Evolutionary conservation across 2,888 invertebrate species (phyloP), one percentile per base, ranked within the genome.

Genomic region (Melanargia galathea): DNA sequence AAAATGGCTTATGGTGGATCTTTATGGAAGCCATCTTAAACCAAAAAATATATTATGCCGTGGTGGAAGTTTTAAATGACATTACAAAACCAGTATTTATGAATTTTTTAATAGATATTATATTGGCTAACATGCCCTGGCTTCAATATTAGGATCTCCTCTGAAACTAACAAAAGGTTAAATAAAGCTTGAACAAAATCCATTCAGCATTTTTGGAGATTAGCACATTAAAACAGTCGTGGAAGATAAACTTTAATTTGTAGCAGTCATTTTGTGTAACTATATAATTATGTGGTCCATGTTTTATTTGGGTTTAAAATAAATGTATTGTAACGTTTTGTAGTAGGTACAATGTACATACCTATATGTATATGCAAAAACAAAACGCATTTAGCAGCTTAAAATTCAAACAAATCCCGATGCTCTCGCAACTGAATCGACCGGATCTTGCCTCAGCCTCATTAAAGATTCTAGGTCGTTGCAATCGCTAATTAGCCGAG

Each of bases 401-500:
- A 64, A 61, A 59, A 59, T 40, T 38, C 58, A 51, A 68, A 68
- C 73, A 75, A 74, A 71, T 71, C 75, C 71, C 63, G 68, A 58
- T 64, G 65, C 66, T 68, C 67, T 67, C 70, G 69, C 70, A 73
- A 72, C 70, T 67, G 70, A 71, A 71, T 72, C 70, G 76, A 76
- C 77, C 87, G 90, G 88, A 89, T 89, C 88, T 90, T 89, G 80
- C 90, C 77, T 70, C 86, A 87, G 83, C 71, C 90, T 90, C 89
- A 89, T 90, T 90, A 87, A 80, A 84, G 84, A 90, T 90, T 90
- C 90, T 90, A 90, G 90, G 90, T 87, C 89, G 84, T 75, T 84
- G 88, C 89, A 89, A 90, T 89, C 82, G 82, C 86, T 90, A 90
- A 90, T 90, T 90, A 90, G 85, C 70, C 66, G 77, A 89, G 90